Conservation (phyloP, 2,113 vertebrate species). For the Dipodomys stephensi region DNA sequence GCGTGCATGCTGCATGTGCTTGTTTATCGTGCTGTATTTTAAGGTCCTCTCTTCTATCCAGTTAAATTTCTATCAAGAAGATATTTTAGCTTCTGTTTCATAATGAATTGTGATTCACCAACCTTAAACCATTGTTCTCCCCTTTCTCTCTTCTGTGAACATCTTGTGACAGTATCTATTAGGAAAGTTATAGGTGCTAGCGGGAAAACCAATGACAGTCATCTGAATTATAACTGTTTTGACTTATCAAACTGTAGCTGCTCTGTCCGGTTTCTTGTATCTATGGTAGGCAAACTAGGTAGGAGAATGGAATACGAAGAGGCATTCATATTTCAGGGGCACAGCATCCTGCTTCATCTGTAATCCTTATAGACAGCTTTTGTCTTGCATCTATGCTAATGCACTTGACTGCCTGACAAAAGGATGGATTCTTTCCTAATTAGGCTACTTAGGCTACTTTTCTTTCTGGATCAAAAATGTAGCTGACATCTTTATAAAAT, state of each 20-base stretch:
- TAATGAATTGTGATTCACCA: background rate
- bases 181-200: background rate
- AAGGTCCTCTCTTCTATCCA: background rate
- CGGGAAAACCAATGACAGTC: background rate
- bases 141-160: background rate
- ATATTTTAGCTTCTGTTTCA: background rate
- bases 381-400: background rate
- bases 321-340: background rate
- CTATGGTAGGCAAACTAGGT: background rate
- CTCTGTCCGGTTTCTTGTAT: background rate
- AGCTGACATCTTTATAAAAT: background rate
- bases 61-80: background rate
- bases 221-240: background rate
- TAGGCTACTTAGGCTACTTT: background rate
- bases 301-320: background rate
- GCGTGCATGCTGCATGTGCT: background rate
- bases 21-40: background rate
- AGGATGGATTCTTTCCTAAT: background rate
- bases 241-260: constrained; percentile 21
- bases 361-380: accelerated
- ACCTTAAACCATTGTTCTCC: background rate
- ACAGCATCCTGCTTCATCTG: background rate
- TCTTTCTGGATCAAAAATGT: background rate
- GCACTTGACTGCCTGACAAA: background rate
- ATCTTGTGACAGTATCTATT: background rate